Evolutionary conservation across 2,888 invertebrate species (phyloP), one percentile per base, ranked within the genome.

Genomic region (Eledone cirrhosa): DNA sequence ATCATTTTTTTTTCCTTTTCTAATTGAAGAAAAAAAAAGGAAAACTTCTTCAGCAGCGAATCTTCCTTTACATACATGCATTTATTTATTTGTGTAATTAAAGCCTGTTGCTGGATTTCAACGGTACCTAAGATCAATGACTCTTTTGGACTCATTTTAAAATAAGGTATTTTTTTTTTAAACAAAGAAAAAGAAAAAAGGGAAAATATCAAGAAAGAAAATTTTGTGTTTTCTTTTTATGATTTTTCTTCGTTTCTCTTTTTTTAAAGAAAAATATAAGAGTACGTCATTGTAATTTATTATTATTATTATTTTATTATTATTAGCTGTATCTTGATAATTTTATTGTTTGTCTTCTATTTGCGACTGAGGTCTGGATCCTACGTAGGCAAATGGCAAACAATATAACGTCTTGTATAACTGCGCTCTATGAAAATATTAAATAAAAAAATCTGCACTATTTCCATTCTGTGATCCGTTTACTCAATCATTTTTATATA

Each of bases 31-130:
- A 41, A 41, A 41, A 41, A 41, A 41, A 41, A 41, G 33, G 8
- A 41, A 41, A 41, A 41, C 4, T 41, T 41, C 33, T 41, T 41
- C 33, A 41, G 33, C 33, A 41, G 33, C 33, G 33, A 41, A 7
- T 41, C 33, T 41, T 41, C 33, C 8, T 41, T 41, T 41, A 41
- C 33, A 41, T 41, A 41, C 33, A 41, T 41, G 8, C 33, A 41
- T 41, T 41, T 41, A 41, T 41, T 8, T 41, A 41, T 41, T 13
- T 33, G n/a, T 72, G n/a, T 41, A 33, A n/a, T 41, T 19, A 33
- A 41, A 33, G 33, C 22, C 33, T 72, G 33, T 72, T 72, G 69
- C 69, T 72, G 69, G 69, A 72, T 72, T 41, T 72, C 33, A 72
- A n/a, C 69, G 69, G 33, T 33, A 72, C 41, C 2, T 72, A 31